Conservation (phyloP, 2,113 vertebrate genomes). For the Microtus richardsoni region DNA sequence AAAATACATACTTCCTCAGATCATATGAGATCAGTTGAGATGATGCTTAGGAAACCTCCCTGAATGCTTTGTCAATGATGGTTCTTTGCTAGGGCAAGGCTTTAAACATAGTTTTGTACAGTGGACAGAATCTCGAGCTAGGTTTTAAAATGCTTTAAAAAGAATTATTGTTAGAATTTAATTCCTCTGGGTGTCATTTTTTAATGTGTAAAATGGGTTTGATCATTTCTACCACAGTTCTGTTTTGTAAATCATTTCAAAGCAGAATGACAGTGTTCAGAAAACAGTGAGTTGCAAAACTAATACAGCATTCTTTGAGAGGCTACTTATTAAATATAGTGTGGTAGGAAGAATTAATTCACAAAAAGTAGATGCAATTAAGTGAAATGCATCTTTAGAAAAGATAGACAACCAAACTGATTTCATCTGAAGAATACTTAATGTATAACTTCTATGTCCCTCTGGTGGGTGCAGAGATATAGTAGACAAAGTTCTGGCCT, state of each 20-base stretch:
- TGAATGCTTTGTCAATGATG: not conserved
- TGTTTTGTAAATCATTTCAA: conserved; percentile 37
- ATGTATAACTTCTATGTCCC: not conserved
- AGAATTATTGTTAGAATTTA: conserved; percentile 58
- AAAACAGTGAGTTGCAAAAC: not conserved
- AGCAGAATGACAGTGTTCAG: not conserved
- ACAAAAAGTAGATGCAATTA: conserved; percentile 6
- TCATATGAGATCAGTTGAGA: conserved; percentile 1
- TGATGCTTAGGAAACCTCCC: not conserved
- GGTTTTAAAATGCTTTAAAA: conserved; percentile 40
- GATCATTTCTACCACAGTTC: not conserved
- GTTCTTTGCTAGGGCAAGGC: not conserved
- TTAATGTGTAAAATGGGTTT: not conserved
- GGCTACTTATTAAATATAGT: not conserved
- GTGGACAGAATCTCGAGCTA: conserved; percentile 23
- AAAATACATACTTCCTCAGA: conserved; percentile 16
- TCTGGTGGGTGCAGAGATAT: not conserved
- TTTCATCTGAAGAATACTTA: not conserved
- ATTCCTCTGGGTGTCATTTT: conserved; percentile 11
- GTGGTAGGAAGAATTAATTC: not conserved
- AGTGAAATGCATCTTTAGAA: conserved; percentile 35
- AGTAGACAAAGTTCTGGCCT: not conserved
- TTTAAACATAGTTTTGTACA: not conserved
- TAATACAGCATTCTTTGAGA: not conserved
- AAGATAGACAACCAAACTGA: not conserved